phyloP scores from a whole-genome alignment of 2,888 invertebrate species.

The Antitype chi region DNA sequence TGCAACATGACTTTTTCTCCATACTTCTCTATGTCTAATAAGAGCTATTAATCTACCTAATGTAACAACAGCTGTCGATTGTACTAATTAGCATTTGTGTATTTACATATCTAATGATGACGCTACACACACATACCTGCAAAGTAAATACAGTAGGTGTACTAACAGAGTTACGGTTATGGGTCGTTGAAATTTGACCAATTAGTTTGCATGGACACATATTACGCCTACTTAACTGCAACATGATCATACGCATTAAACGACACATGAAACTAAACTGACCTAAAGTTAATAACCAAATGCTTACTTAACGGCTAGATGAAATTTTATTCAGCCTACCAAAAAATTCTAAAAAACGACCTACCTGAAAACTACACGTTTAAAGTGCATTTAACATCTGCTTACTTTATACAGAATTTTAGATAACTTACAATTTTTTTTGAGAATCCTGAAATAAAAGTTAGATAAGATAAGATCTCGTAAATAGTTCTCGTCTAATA shows the following conservation, averaged over 20 bases:
- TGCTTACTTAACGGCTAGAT: not conserved
- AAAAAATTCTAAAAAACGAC: too few relatives aligned
- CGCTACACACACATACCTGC: not conserved
- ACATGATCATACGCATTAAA: not conserved
- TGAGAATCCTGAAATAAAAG: not conserved
- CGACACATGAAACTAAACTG: not conserved
- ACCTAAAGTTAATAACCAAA: too few relatives aligned
- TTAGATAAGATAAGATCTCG: not conserved
- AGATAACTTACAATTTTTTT: too few relatives aligned
- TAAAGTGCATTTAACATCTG: not conserved
- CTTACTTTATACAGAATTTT: not conserved
- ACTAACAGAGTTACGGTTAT: not conserved
- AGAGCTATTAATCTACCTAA: conserved; percentile 18
- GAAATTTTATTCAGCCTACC: not conserved
- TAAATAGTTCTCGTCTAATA: conserved; percentile 31
- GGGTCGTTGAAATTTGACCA: conserved; percentile 19
- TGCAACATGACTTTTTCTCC: too few relatives aligned
- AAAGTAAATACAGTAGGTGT: conserved; percentile 6
- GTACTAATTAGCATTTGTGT: conserved; percentile 55
- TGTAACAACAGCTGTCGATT: conserved; percentile 38
- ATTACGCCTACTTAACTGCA: not conserved
- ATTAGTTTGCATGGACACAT: conserved; percentile 3
- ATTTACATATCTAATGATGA: conserved; percentile 60
- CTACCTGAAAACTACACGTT: not conserved
- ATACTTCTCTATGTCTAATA: not conserved